These are phyloP conservation scores for Cheilosia soror DNA, from an alignment of 2,888 invertebrate genomes.

Conservation along the genomic window DNA sequence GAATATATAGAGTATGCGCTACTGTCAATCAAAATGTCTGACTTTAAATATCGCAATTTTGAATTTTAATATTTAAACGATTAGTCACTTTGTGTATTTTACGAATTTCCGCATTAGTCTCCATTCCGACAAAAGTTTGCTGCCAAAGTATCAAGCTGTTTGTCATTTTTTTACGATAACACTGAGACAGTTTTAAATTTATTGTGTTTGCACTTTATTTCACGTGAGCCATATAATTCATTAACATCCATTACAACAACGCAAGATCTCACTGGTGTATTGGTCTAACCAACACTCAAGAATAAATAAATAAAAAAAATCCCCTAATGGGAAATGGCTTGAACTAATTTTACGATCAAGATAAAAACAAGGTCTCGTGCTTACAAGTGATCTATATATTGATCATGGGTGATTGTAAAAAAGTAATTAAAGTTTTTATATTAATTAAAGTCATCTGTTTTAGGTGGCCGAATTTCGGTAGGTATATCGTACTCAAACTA, in stretches of 20 bases:
- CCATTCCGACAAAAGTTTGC: no score
- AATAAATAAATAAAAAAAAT: background rate
- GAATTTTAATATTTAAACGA: no score
- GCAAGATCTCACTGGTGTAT: background rate
- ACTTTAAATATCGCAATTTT: no score
- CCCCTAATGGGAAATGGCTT: background rate
- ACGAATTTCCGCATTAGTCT: no score
- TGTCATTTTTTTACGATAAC: no score
- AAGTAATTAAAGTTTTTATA: background rate
- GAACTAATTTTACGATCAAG: background rate
- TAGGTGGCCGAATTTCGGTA: background rate
- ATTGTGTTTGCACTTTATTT: no score
- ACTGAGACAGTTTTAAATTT: no score
- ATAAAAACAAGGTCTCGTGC: conserved; percentile 5
- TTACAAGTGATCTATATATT: background rate
- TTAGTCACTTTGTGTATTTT: no score
- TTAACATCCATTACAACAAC: background rate
- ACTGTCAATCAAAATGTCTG: no score
- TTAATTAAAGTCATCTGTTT: background rate
- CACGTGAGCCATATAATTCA: no score
- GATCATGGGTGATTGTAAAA: background rate
- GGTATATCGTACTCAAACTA: background rate
- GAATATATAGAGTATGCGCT: no score
- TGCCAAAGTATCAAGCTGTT: no score
- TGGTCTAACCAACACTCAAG: background rate